A percentile compares a stretch with the other conserved stretches of the same genome.
Evolutionary conservation across 2,113 vertebrate genomes (phyloP).

Genomic region (Brachyistius frenatus): DNA sequence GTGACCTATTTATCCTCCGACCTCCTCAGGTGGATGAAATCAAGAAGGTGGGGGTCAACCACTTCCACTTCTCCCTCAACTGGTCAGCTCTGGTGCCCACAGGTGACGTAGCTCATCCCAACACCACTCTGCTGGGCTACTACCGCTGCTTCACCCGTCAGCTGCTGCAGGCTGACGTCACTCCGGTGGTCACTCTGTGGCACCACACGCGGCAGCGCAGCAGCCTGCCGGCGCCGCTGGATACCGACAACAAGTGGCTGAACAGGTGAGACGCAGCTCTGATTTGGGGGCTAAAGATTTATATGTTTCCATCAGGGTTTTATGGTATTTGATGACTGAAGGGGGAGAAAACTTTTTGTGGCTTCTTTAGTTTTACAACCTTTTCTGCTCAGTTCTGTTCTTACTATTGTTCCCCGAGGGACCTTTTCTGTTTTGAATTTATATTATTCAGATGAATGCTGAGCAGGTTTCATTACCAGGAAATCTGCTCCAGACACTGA

Average conservation of each 20-base stretch:
- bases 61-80: slow-evolving; percentile 95
- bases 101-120: slow-evolving; percentile 86
- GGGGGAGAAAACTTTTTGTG: too few species aligned
- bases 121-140: slow-evolving; percentile 89
- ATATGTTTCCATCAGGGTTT: not conserved
- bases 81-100: slow-evolving; percentile 92
- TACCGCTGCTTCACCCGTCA: slow-evolving; percentile 92
- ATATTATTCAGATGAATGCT: too few species aligned
- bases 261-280: slow-evolving; percentile 69
- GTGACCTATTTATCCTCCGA: not conserved
- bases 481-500: not conserved
- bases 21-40: slow-evolving; percentile 83
- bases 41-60: slow-evolving; percentile 85
- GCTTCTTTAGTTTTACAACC: not conserved
- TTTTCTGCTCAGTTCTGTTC: not conserved
- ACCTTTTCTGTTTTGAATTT: too few species aligned
- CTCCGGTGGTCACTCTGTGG: slow-evolving; percentile 94
- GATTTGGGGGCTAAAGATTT: not conserved
- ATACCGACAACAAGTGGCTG: slow-evolving; percentile 89
- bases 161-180: slow-evolving; percentile 90
- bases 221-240: slow-evolving; percentile 88
- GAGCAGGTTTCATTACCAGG: not conserved
- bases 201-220: slow-evolving; percentile 86
- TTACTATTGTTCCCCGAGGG: not conserved
- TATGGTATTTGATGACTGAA: not conserved